Evolutionary conservation across 1,140 invertebrate species (phyloP).

Genomic region (Globodera rostochiensis): DNA sequence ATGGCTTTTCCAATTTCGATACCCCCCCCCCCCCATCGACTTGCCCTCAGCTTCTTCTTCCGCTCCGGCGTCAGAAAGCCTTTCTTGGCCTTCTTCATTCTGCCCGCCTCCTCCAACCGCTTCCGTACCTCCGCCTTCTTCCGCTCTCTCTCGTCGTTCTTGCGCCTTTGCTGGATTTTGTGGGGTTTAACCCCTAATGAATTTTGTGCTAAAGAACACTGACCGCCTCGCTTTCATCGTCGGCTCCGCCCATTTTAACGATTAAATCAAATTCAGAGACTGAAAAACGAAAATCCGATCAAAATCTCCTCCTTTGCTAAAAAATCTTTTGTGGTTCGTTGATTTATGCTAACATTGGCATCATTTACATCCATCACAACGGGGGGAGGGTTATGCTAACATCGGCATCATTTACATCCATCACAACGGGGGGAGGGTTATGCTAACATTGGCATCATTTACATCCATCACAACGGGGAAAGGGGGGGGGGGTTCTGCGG

Average conservation of each 20-base stretch:
- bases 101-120: constrained; percentile 56
- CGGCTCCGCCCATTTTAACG: constrained; percentile 5
- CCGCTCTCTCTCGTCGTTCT: constrained; percentile 48
- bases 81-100: constrained; percentile 60
- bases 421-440: no score
- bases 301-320: no score
- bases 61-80: constrained; percentile 57
- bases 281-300: no score
- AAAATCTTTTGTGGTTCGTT: no score
- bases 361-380: background rate
- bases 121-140: constrained; percentile 59
- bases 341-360: no score
- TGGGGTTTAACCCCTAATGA: background rate
- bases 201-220: background rate
- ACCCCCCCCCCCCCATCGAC: constrained; percentile 66
- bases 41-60: constrained; percentile 67
- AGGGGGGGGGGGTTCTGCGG: no score
- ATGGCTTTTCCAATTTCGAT: no score
- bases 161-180: constrained; percentile 7
- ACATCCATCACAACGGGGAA: no score
- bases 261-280: background rate
- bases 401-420: no score
- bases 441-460: no score
- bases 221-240: constrained; percentile 21
- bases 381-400: no score